phyloP scores from a whole-genome alignment of 2,113 vertebrate species.

The Campylorhamphus procurvoides region DNA sequence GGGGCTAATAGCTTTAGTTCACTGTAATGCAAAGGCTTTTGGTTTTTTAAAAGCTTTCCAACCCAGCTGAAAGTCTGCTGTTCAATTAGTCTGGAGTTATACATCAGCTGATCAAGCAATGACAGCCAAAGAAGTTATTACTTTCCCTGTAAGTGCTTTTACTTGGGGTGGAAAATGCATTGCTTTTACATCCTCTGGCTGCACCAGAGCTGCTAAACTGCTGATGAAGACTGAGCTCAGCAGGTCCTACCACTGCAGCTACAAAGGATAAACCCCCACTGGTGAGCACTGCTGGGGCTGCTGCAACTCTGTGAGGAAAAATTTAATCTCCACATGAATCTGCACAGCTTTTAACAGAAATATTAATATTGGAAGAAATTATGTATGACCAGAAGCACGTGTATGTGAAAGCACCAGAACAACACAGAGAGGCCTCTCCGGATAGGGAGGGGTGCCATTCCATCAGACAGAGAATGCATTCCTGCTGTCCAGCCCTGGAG shows the following conservation, averaged over 20 bases:
- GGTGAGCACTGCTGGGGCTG: not conserved
- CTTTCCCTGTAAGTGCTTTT: not conserved
- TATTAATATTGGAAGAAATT: not conserved
- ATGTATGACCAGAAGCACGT: not conserved
- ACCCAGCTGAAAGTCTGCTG: conserved; percentile 1
- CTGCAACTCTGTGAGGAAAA: not conserved
- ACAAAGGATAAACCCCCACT: not conserved
- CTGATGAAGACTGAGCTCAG: not conserved
- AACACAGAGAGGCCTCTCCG: not conserved
- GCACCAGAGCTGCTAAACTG: not conserved
- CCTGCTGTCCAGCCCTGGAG: not conserved
- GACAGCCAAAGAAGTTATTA: not conserved
- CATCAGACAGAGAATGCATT: not conserved
- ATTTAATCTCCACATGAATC: not conserved
- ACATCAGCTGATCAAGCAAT: conserved; percentile 8
- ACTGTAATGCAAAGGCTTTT: conserved; percentile 19
- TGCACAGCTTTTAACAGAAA: not conserved
- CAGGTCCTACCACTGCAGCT: not conserved
- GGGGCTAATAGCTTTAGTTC: conserved; percentile 62
- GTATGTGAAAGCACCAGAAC: not conserved
- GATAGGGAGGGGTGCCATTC: not conserved
- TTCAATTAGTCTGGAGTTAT: conserved; percentile 34
- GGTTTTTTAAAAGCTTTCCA: conserved; percentile 44
- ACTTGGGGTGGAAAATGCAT: rapidly evolving
- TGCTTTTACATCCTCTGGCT: not conserved